phyloP scores from a whole-genome alignment of 37 sponge, comb jelly and placozoan species.

The Mnemiopsis leidyi region DNA sequence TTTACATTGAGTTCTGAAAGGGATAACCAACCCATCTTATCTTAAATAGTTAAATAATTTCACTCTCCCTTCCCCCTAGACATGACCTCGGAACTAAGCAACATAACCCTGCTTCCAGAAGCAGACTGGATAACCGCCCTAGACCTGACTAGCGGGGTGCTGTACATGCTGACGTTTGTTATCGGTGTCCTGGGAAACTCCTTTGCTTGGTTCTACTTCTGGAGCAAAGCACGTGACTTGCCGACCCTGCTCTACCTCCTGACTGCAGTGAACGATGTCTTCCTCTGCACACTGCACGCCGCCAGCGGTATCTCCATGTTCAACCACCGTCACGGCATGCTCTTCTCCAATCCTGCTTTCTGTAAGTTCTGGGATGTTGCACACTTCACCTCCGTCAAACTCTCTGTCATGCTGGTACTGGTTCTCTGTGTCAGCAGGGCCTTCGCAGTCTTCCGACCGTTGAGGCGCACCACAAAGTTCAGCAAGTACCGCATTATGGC shows the following conservation, averaged over 20 bases:
- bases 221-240: slow-evolving; percentile 10
- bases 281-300: neutral
- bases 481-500: neutral
- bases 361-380: slow-evolving; percentile 14
- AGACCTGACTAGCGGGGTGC: neutral
- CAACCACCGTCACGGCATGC: neutral
- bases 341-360: slow-evolving; percentile 17
- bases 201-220: neutral
- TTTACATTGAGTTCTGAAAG: too few species aligned
- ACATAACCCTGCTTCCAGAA: neutral
- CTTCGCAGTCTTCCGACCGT: neutral
- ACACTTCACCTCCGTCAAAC: neutral
- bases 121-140: neutral
- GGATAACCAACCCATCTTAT: too few species aligned
- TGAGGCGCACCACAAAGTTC: neutral
- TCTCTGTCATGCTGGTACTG: slow-evolving; percentile 21
- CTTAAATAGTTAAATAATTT: too few species aligned
- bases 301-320: slow-evolving; percentile 9
- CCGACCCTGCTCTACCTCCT: slow-evolving; percentile 58
- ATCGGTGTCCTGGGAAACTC: slow-evolving; percentile 1
- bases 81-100: neutral
- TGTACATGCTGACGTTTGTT: neutral
- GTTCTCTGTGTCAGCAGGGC: slow-evolving; percentile 8
- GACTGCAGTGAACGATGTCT: slow-evolving; percentile 29
- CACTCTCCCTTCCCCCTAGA: neutral